Percentiles rank a stretch among this genome's conserved stretches.
These are phyloP conservation scores for Anneissia japonica DNA, from an alignment of 35 echinoderm and acorn worm species.

Conservation along the genomic window DNA sequence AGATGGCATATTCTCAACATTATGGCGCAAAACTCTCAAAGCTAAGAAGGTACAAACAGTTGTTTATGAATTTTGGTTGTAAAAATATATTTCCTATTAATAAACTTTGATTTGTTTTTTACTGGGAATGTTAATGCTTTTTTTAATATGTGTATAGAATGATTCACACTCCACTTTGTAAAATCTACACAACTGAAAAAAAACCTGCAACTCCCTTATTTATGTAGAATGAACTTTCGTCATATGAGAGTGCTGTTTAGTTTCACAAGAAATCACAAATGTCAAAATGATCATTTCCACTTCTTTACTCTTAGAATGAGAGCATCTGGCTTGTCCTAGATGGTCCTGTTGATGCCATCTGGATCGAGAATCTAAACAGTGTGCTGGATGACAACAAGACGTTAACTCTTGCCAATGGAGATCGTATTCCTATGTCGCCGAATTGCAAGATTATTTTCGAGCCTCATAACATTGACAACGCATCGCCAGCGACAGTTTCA, in stretches of 20 bases:
- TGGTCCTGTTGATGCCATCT: conserved; percentile 97
- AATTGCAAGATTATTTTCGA: conserved; percentile 91
- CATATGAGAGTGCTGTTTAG: no score
- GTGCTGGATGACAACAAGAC: conserved; percentile 98
- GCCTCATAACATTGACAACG: conserved; percentile 97
- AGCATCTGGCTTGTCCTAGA: conserved; percentile 97
- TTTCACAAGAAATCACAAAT: no score
- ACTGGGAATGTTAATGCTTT: no score
- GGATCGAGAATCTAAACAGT: conserved; percentile 97
- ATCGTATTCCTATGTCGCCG: conserved; percentile 93
- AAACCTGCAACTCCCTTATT: no score
- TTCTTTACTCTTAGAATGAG: conserved; percentile 46
- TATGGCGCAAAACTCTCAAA: conserved; percentile 98
- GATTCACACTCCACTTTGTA: no score
- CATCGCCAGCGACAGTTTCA: conserved; percentile 89
- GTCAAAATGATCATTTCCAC: no score
- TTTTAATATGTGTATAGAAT: no score
- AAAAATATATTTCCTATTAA: no score
- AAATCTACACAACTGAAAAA: no score
- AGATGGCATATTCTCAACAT: conserved; percentile 97
- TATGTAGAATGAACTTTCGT: no score
- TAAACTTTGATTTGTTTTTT: no score
- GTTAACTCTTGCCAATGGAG: conserved; percentile 89
- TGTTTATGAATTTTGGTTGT: no score
- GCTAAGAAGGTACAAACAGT: conserved; percentile 70